Conservation (phyloP, 1,140 invertebrate genomes). For the Pseudomyrmex concolor region DNA sequence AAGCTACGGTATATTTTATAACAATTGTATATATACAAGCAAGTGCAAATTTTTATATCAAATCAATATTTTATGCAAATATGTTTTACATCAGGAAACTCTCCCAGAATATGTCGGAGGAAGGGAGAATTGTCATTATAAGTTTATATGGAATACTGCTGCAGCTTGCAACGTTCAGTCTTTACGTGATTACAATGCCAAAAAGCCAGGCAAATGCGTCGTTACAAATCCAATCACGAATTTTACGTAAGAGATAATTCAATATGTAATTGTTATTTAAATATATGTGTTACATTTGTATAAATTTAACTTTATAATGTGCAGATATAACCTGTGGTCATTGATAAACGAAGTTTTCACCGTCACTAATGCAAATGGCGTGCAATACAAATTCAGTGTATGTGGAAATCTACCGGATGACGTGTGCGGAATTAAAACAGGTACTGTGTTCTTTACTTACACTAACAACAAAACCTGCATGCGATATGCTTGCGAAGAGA, state of each 20-base stretch:
- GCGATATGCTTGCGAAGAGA: background rate
- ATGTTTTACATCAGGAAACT: constrained; percentile 67
- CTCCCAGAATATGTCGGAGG: constrained; percentile 74
- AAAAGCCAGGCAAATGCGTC: constrained; percentile 71
- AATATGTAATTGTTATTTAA: background rate
- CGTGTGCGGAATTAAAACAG: constrained; percentile 68
- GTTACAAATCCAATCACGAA: constrained; percentile 78
- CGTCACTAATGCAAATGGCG: constrained; percentile 45
- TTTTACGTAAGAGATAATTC: constrained; percentile 69
- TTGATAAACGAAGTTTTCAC: constrained; percentile 66
- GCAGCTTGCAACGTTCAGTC: constrained; percentile 76
- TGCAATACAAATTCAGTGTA: constrained; percentile 75
- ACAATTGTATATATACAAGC: background rate
- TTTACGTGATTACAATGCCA: constrained; percentile 72
- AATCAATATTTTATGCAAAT: constrained; percentile 1
- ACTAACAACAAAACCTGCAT: constrained; percentile 4
- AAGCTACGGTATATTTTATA: constrained; percentile 71
- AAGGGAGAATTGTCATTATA: constrained; percentile 76
- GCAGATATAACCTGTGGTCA: constrained; percentile 74
- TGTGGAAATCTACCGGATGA: constrained; percentile 69
- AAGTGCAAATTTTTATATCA: background rate
- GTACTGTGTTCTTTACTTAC: constrained; percentile 55
- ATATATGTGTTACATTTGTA: constrained; percentile 22
- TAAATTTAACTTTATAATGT: constrained; percentile 36
- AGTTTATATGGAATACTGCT: constrained; percentile 76